Base-by-base conservation (phyloP, 2,113 vertebrate genomes). In the Eurypyga helias region DNA sequence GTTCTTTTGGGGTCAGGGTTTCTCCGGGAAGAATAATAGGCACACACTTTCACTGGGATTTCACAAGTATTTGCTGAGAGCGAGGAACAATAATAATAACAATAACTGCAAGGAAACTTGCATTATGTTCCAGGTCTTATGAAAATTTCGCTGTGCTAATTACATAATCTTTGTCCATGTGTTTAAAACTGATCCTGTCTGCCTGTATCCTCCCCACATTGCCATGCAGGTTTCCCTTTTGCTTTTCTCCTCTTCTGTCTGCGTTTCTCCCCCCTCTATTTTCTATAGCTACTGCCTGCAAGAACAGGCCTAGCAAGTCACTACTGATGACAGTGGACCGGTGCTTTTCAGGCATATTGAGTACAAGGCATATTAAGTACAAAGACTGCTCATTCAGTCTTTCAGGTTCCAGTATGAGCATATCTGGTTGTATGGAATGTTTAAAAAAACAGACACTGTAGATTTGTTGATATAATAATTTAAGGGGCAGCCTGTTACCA, bases 211-310 rank as follows among this genome's bases (percentile, higher is more conserved):
- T 41, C 41, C 60, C 26, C n/a, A 33, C 0, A 2, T 49, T 51
- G 41, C 36, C 17, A 17, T 3, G 1, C n/a, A 33, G n/a, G n/a
- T 64, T 72, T 9, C 13, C 33, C 15, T 78, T 55, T 73, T 77
- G 54, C 69, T 78, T 77, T 9, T 75, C 28, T 83, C 29, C 18
- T 46, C 41, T 61, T 69, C 58, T 65, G 19, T 51, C 48, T 77
- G 43, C 2, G 2, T 77, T 93, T 78, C 41, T 73, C 2, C 16
- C 6, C 4, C 5, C 11, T 73, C 38, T 29, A 2, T 11, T 33
- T 17, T 61, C 25, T 51, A 4, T 16, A 5, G 23, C 34, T 38
- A 23, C 36, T 58, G 38, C 69, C 54, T 38, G 36, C 0, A 0
- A 64, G 45, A 77, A 26, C 26, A n/a, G 45, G 33, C 54, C 5